phyloP scores from a whole-genome alignment of 2,113 vertebrate species.

The Epinephelus cyanopodus region DNA sequence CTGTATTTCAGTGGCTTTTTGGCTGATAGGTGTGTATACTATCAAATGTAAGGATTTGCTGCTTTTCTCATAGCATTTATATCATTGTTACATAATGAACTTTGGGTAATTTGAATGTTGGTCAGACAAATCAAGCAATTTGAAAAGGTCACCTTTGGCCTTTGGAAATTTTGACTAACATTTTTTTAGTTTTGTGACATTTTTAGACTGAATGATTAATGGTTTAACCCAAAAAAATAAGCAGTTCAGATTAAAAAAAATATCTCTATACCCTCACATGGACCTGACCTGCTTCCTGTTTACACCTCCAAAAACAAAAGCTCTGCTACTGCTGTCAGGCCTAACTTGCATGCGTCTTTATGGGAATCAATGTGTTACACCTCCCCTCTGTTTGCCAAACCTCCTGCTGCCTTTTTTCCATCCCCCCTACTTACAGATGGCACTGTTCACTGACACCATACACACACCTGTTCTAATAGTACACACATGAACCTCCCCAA shows the following conservation, averaged over 20 bases:
- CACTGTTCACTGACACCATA: conserved; percentile 16
- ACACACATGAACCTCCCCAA: neutral
- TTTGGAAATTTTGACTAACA: neutral
- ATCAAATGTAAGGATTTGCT: neutral
- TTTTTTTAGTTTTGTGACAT: neutral
- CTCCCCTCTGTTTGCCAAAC: conserved; percentile 56
- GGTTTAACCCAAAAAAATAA: neutral
- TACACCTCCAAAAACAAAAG: conserved; percentile 21
- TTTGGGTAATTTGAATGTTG: neutral
- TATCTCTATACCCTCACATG: neutral
- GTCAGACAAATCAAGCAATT: neutral
- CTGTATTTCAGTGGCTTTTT: no score
- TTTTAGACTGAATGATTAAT: neutral
- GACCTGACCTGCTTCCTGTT: conserved; percentile 21
- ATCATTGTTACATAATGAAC: neutral
- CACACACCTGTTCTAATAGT: conserved; percentile 13
- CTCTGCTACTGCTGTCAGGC: conserved; percentile 32
- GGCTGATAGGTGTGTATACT: no score
- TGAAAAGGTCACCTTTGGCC: neutral
- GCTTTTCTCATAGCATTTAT: neutral
- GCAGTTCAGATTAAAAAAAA: neutral
- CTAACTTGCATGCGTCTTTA: conserved; percentile 50
- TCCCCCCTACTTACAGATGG: conserved; percentile 75
- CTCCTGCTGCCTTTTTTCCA: conserved; percentile 55
- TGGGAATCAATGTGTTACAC: conserved; percentile 39